These are phyloP conservation scores for Sebastes schlegelii DNA, from an alignment of 2,113 vertebrate genomes.

Conservation along the genomic window DNA sequence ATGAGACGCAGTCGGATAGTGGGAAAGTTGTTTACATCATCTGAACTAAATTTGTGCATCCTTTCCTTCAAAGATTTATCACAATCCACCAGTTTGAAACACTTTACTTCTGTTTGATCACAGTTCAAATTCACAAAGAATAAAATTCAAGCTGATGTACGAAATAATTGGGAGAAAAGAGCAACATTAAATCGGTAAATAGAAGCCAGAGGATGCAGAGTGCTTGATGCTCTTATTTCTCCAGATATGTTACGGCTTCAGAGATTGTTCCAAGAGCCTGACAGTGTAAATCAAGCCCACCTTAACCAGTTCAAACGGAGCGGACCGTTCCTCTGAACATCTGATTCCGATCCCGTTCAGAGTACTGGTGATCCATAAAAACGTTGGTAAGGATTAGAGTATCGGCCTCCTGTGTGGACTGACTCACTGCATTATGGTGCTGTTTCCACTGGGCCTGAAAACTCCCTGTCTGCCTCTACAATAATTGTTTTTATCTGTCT, in stretches of 20 bases:
- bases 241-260: conserved; percentile 27
- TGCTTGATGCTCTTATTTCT: conserved; percentile 19
- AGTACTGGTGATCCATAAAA: conserved; percentile 55
- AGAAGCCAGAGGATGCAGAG: conserved; percentile 48
- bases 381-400: conserved; percentile 56
- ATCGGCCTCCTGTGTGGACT: conserved; percentile 51
- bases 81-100: conserved; percentile 27
- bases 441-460: conserved; percentile 33
- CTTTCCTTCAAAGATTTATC: conserved; percentile 27
- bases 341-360: conserved; percentile 63
- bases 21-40: conserved; percentile 19
- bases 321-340: conserved; percentile 55
- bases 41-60: conserved; percentile 46
- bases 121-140: conserved; percentile 8
- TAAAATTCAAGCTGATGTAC: conserved; percentile 25
- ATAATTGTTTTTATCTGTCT: conserved; percentile 5
- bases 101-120: conserved; percentile 48
- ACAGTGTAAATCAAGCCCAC: conserved; percentile 66
- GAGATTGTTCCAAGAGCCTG: conserved; percentile 57
- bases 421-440: conserved; percentile 36
- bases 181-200: conserved; percentile 37
- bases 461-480: neutral
- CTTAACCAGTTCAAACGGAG: conserved; percentile 57
- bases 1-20: neutral
- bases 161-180: conserved; percentile 38